Percentiles rank a stretch among this genome's conserved stretches.
These are phyloP conservation scores for Aphaenogaster floridana DNA, from an alignment of 1,140 invertebrate genomes.

Conservation along the genomic window DNA sequence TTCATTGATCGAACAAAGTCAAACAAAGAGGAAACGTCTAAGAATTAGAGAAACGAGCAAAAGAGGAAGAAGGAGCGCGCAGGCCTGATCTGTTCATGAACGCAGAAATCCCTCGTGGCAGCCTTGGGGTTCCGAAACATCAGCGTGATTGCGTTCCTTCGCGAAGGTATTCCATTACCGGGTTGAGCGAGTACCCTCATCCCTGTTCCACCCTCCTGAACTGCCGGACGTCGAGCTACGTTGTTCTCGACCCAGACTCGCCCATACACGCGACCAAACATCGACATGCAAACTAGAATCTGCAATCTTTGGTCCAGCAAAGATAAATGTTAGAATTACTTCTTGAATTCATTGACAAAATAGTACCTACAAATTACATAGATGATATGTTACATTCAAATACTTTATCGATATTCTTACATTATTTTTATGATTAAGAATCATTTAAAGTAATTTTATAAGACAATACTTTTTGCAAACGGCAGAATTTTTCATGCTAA, in stretches of 20 bases:
- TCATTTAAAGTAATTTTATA: not conserved
- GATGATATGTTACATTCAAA: not conserved
- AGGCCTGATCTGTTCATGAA: conserved; percentile 85
- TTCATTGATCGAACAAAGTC: conserved; percentile 55
- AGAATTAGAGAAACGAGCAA: conserved; percentile 75
- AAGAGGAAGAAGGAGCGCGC: conserved; percentile 76
- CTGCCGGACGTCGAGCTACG: conserved; percentile 59
- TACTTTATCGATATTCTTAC: not conserved
- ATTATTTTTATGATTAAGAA: not conserved
- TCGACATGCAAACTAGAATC: conserved; percentile 68
- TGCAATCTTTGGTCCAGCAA: conserved; percentile 48
- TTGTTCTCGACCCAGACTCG: conserved; percentile 56
- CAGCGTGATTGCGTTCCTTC: conserved; percentile 86
- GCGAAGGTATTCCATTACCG: conserved; percentile 86
- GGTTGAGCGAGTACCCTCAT: conserved; percentile 76
- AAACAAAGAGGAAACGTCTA: conserved; percentile 2
- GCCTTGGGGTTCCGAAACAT: conserved; percentile 85
- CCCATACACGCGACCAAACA: conserved; percentile 59
- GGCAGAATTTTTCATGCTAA: not conserved
- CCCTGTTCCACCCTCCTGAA: conserved; percentile 73
- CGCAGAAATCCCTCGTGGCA: conserved; percentile 86
- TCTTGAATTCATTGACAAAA: not conserved
- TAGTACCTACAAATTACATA: not conserved
- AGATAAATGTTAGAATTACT: conserved; percentile 9
- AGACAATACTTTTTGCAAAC: not conserved